Evolutionary conservation across 2,888 invertebrate species (phyloP).

Genomic region (Hofmannophila pseudospretella): DNA sequence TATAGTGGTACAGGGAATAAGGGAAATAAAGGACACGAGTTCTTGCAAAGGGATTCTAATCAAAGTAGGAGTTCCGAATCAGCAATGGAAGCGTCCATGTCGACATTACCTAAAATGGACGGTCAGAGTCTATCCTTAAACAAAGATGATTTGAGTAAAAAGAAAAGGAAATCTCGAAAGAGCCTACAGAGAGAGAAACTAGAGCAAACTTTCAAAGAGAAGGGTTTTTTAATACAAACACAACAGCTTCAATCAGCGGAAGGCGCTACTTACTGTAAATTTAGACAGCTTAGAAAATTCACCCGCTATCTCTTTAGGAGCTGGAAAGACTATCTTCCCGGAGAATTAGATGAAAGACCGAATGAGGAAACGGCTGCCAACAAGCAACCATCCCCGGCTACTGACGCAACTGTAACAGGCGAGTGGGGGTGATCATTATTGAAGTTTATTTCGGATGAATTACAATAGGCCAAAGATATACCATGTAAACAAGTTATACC

Average conservation of each 20-base stretch:
- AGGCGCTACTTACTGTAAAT: conserved; percentile 96
- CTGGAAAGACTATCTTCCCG: conserved; percentile 95
- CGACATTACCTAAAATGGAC: conserved; percentile 27
- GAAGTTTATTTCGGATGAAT: background rate
- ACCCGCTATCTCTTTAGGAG: conserved; percentile 93
- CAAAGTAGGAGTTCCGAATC: conserved; percentile 52
- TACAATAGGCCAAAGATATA: conserved; percentile 2
- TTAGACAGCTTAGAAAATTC: conserved; percentile 92
- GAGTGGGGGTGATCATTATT: conserved; percentile 3
- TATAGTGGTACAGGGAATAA: conserved; percentile 92
- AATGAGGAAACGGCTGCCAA: conserved; percentile 1
- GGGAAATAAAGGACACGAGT: conserved; percentile 88
- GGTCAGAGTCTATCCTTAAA: conserved; percentile 22
- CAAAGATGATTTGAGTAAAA: conserved; percentile 67
- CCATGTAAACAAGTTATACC: too few relatives aligned
- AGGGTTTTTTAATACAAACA: conserved; percentile 94
- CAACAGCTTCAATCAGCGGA: conserved; percentile 95
- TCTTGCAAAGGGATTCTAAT: conserved; percentile 84
- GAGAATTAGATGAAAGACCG: conserved; percentile 76
- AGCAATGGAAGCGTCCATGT: conserved; percentile 31
- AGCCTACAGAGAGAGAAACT: conserved; percentile 92
- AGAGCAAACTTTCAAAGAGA: conserved; percentile 95
- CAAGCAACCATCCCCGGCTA: background rate
- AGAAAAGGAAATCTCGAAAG: conserved; percentile 87
- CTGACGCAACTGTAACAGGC: background rate